These are phyloP conservation scores for Rhopilema esculentum DNA, from an alignment of 30 jellyfish, hydroid and myxozoan genomes.

Conservation along the genomic window DNA sequence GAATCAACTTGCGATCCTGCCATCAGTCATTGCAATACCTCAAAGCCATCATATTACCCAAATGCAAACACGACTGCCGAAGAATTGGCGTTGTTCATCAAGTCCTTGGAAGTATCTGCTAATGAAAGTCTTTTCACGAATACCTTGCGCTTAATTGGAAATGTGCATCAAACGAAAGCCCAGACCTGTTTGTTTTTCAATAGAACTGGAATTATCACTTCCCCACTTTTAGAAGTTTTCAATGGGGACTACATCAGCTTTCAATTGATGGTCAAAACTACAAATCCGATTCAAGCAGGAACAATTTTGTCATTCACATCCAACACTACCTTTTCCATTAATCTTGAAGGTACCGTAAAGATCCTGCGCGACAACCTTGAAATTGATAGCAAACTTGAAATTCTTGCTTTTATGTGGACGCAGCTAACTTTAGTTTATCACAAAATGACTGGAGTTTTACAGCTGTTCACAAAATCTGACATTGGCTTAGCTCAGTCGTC, in stretches of 20 bases:
- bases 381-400: slow-evolving; percentile 47
- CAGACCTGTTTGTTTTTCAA: slow-evolving; percentile 45
- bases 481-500: slow-evolving; percentile 21
- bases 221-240: slow-evolving; percentile 23
- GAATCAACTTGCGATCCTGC: not conserved
- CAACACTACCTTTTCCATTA: slow-evolving; percentile 33
- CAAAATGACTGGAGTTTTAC: slow-evolving; percentile 46
- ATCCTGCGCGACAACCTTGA: slow-evolving; percentile 17
- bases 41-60: slow-evolving; percentile 17
- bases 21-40: not conserved
- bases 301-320: slow-evolving; percentile 43
- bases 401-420: slow-evolving; percentile 24
- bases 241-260: slow-evolving; percentile 14
- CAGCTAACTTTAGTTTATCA: slow-evolving; percentile 66
- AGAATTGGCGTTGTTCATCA: not conserved
- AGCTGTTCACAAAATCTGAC: slow-evolving; percentile 41
- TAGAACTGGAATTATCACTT: slow-evolving; percentile 46
- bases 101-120: slow-evolving; percentile 5
- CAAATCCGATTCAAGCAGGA: slow-evolving; percentile 36
- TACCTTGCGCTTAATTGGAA: not conserved
- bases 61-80: not conserved
- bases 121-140: slow-evolving; percentile 39
- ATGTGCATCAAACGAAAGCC: slow-evolving; percentile 38
- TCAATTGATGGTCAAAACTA: slow-evolving; percentile 54
- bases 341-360: slow-evolving; percentile 24